Percentiles rank a stretch among this genome's conserved stretches.
These are phyloP conservation scores for Andricus curvator DNA, from an alignment of 2,888 invertebrate genomes.

Conservation along the genomic window DNA sequence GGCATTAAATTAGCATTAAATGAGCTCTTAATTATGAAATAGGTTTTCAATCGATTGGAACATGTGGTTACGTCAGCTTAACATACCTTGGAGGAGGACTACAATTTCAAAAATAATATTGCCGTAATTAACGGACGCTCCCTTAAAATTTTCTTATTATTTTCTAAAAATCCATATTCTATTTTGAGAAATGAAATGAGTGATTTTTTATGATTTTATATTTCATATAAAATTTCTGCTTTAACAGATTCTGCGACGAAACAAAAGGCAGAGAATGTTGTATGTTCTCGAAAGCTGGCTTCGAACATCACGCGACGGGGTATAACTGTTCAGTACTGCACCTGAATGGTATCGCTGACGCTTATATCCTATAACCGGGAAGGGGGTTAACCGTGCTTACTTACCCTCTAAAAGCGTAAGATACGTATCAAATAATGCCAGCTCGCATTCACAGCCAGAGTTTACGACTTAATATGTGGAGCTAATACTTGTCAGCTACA, in stretches of 20 bases:
- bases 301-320: background rate
- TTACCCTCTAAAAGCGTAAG: slow-evolving; percentile 40
- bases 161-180: too few relatives aligned
- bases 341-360: slow-evolving; percentile 31
- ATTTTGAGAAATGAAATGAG: too few relatives aligned
- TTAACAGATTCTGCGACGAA: slow-evolving; percentile 26
- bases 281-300: slow-evolving; percentile 7
- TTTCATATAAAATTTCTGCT: background rate
- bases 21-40: too few relatives aligned
- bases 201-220: too few relatives aligned
- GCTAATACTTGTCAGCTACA: slow-evolving; percentile 34
- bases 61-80: too few relatives aligned
- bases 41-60: too few relatives aligned
- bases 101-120: too few relatives aligned
- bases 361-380: slow-evolving; percentile 21
- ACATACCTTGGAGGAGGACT: too few relatives aligned
- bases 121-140: too few relatives aligned
- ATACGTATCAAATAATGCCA: slow-evolving; percentile 37
- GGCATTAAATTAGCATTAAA: too few relatives aligned
- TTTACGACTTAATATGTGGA: slow-evolving; percentile 41
- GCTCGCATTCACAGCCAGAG: slow-evolving; percentile 31
- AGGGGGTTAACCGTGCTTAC: slow-evolving; percentile 36
- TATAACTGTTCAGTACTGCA: slow-evolving; percentile 25
- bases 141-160: too few relatives aligned
- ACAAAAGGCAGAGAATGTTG: slow-evolving; percentile 49